Evolutionary conservation across 2,113 vertebrate genomes (phyloP).

Genomic region (Anas platyrhynchos): DNA sequence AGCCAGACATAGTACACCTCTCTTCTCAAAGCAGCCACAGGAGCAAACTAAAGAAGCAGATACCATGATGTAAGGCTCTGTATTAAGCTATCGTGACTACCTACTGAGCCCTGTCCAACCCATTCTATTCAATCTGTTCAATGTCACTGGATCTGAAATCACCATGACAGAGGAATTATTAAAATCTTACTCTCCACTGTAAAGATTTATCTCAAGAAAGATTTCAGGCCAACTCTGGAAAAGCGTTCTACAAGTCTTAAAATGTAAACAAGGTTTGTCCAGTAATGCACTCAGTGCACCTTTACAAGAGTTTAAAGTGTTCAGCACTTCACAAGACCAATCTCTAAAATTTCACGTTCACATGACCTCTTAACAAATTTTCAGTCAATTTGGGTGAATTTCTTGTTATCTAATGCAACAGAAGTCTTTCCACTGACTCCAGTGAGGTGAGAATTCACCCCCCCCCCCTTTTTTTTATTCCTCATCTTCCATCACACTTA

Average conservation of each 20-base stretch:
- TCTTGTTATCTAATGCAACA: neutral
- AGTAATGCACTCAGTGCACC: neutral
- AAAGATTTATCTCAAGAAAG: neutral
- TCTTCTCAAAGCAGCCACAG: neutral
- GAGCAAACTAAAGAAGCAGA: neutral
- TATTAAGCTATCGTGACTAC: neutral
- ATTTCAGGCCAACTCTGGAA: neutral
- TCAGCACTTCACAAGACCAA: neutral
- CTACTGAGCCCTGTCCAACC: neutral
- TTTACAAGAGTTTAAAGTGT: neutral
- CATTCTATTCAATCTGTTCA: neutral
- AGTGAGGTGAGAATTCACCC: neutral
- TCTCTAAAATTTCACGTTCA: neutral
- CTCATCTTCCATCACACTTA: neutral
- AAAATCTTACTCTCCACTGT: neutral
- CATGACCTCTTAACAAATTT: neutral
- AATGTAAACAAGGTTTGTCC: neutral
- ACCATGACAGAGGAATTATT: neutral
- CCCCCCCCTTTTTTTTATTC: neutral
- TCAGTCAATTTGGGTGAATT: neutral
- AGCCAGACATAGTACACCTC: too few relatives aligned
- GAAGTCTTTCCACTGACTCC: neutral
- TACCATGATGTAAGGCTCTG: neutral
- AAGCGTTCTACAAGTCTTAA: neutral
- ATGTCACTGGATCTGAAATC: neutral